These are phyloP conservation scores for Hybos culiciformis DNA, from an alignment of 2,888 invertebrate species.

Conservation along the genomic window DNA sequence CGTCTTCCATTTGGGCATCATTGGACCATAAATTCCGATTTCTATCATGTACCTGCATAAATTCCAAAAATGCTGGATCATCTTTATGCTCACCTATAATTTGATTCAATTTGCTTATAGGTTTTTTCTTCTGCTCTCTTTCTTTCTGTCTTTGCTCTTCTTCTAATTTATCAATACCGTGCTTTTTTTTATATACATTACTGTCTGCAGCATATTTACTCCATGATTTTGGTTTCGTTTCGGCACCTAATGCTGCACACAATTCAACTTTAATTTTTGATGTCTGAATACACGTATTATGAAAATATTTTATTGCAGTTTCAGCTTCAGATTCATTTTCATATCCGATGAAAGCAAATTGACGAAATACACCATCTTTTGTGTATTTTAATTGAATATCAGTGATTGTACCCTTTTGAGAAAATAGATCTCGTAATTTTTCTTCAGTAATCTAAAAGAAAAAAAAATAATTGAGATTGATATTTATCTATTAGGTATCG, in stretches of 20 bases:
- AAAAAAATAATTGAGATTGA: too few species aligned
- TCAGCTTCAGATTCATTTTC: constrained; percentile 66
- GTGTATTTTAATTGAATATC: constrained; percentile 91
- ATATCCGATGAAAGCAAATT: constrained; percentile 89
- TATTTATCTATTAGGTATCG: too few species aligned
- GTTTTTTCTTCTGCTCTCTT: constrained; percentile 24
- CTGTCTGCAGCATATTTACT: constrained; percentile 80
- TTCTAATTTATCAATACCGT: constrained; percentile 30
- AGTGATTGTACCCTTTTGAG: constrained; percentile 71
- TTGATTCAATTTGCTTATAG: constrained; percentile 45
- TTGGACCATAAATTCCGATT: constrained; percentile 41
- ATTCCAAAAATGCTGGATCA: constrained; percentile 82
- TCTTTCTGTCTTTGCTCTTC: constrained; percentile 21
- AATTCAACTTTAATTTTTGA: constrained; percentile 65
- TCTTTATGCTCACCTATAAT: constrained; percentile 64
- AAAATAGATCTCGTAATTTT: constrained; percentile 60
- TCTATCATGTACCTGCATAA: constrained; percentile 68
- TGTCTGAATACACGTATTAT: constrained; percentile 75
- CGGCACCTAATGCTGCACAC: constrained; percentile 53
- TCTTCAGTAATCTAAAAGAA: constrained; percentile 59
- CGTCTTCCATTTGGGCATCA: constrained; percentile 32
- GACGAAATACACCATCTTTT: constrained; percentile 78
- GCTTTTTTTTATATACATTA: constrained; percentile 45
- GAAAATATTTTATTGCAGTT: constrained; percentile 61
- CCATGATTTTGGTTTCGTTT: constrained; percentile 78